Evolutionary conservation across 2,888 invertebrate species (phyloP), one percentile per base, ranked within the genome.

Genomic region (Nebria brevicollis): DNA sequence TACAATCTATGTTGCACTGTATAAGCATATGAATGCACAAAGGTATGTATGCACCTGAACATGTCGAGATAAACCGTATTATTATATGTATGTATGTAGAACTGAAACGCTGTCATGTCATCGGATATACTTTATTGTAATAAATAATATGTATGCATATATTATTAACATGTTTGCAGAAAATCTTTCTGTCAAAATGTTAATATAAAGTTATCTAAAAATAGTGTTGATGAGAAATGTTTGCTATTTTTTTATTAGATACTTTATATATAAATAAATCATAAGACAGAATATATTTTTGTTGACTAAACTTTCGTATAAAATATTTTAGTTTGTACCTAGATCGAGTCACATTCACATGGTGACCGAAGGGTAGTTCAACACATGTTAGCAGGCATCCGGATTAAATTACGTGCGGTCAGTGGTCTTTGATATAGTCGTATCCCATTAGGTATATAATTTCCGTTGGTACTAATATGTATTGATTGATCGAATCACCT

Each of bases 331-430:
- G 2, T 34, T 34, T 34, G 34, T 34, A 34, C 1, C 34, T 5
- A 34, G 34, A 34, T 34, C 34, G 34, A 34, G 34, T 34, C 34
- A 34, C 34, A 34, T 34, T 4, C 34, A 34, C 34, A 34, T 54
- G 54, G 0, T 54, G 54, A 8, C 13, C 13, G 54, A 54, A 54
- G 54, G 8, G 54, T 54, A 66, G 15, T 6, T 25, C 66, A 64
- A 64, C 64, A 75, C 75, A 41, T 43, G 75, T 75, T 64, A 75
- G 8, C 64, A 15, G 25, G 20, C 26, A n/a, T 75, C 75, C 54
- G 76, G 66, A 76, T 76, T 66, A 42, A 65, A 64, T 76, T 76
- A 65, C 66, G 25, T 76, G 76, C 76, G 76, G 66, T 76, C 76
- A 76, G 11, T 66, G 66, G 34, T 66, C 41, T 66, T 65, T 41